Base-by-base conservation (phyloP, 2,888 invertebrate genomes). In the Uropetala carovei region DNA sequence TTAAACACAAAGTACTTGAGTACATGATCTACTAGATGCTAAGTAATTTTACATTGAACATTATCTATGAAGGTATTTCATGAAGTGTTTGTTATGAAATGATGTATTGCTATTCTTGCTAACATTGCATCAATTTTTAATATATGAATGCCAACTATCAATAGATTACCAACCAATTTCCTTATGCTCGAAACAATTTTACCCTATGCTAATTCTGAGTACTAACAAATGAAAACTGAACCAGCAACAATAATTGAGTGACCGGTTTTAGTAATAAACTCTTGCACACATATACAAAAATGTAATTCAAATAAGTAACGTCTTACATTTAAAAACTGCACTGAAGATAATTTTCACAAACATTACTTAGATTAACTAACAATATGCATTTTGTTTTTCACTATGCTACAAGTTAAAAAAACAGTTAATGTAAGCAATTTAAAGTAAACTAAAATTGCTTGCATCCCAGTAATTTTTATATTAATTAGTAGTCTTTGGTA, bases 361-460 rank as follows among this genome's bases (percentile, higher is more conserved):
- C 18, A 89, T 89, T 68, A 64, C 64, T 89, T 57, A 27, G 43
- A 43, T 83, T 57, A 43, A n/a, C 86, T 64, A 89, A 89, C 30
- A 64, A 30, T 89, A 89, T 27, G 27, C 16, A 89, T 56, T 27
- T 57, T 4, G n/a, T 18, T 68, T 64, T 89, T 68, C 10, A 57
- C 58, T 85, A 68, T 11, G n/a, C 58, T 85, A 43, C 1, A 89
- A 16, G 60, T 89, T 89, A 89, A 89, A 89, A 86, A 43, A 64
- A 89, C 0, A 9, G 16, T 43, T 22, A 64, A 64, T 68, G 64
- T 43, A 30, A 60, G 60, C 18, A 64, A 68, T 7, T 89, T 30
- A 89, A 89, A 89, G 64, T 11, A 30, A 64, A 82, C 43, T 89
- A 64, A 89, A 89, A 89, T 43, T 89, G 89, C 60, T 64, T 18